phyloP scores from a whole-genome alignment of 2,797 vertebrate species.

The Podargus strigoides region DNA sequence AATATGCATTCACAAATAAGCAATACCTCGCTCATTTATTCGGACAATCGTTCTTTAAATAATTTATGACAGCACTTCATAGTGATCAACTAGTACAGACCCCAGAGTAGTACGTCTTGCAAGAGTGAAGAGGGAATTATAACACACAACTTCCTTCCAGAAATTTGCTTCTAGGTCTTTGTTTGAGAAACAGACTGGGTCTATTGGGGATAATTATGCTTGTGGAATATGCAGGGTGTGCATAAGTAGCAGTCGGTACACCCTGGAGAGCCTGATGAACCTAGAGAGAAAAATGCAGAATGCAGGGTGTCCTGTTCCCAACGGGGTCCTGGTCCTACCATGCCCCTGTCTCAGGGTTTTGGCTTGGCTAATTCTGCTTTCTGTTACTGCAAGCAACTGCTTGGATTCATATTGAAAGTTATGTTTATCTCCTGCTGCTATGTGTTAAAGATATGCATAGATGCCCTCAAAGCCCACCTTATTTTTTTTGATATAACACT shows the following conservation, averaged over 20 bases:
- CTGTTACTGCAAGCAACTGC: neutral
- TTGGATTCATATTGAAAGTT: neutral
- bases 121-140: neutral
- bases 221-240: neutral
- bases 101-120: neutral
- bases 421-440: neutral
- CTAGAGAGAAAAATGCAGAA: neutral
- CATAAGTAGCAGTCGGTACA: neutral
- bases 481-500: neutral
- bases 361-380: neutral
- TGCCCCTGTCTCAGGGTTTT: neutral
- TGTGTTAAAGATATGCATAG: neutral
- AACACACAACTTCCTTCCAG: neutral
- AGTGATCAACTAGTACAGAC: neutral
- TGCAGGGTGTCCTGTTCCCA: neutral
- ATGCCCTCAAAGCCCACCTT: neutral
- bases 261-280: neutral
- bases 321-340: accelerated
- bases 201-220: neutral
- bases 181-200: neutral
- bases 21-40: neutral
- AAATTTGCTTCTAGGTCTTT: neutral
- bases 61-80: slow-evolving; percentile 35
- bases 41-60: slow-evolving; percentile 38
- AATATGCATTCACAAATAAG: neutral